phyloP scores from a whole-genome alignment of 2,888 invertebrate genomes.

The Lepas anatifera region DNA sequence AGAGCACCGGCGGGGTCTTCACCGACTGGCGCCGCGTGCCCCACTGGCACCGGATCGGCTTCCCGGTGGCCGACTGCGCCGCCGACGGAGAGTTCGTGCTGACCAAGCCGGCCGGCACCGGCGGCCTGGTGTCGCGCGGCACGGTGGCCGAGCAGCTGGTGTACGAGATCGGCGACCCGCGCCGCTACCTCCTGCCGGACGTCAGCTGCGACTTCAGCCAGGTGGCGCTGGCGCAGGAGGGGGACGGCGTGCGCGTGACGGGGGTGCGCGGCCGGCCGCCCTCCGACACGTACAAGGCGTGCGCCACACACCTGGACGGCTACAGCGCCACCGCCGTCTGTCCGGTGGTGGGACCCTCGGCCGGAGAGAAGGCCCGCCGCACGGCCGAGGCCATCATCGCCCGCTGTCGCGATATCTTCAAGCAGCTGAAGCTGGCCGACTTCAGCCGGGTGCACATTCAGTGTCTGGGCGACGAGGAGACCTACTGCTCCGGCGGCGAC shows the following conservation, averaged over 20 bases:
- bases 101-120: constrained; percentile 38
- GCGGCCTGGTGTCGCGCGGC: constrained; percentile 36
- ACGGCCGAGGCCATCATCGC: constrained; percentile 37
- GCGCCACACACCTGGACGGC: constrained; percentile 38
- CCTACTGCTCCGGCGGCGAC: constrained; percentile 30
- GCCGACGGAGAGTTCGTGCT: constrained; percentile 34
- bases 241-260: constrained; percentile 32
- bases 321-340: constrained; percentile 37
- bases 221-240: constrained; percentile 29
- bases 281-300: constrained; percentile 36
- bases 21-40: constrained; percentile 39
- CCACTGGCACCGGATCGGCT: constrained; percentile 36
- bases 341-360: constrained; percentile 35
- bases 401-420: constrained; percentile 30
- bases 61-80: constrained; percentile 38
- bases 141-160: constrained; percentile 39
- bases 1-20: constrained; percentile 39
- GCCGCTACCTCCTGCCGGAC: constrained; percentile 38
- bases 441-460: constrained; percentile 35
- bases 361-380: constrained; percentile 34
- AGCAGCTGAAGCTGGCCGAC: constrained; percentile 32
- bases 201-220: constrained; percentile 38
- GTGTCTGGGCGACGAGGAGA: constrained; percentile 36
- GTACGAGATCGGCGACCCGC: constrained; percentile 40
- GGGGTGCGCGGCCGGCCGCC: constrained; percentile 37